These are phyloP conservation scores for Plodia interpunctella DNA, from an alignment of 1,140 invertebrate genomes.

Conservation along the genomic window DNA sequence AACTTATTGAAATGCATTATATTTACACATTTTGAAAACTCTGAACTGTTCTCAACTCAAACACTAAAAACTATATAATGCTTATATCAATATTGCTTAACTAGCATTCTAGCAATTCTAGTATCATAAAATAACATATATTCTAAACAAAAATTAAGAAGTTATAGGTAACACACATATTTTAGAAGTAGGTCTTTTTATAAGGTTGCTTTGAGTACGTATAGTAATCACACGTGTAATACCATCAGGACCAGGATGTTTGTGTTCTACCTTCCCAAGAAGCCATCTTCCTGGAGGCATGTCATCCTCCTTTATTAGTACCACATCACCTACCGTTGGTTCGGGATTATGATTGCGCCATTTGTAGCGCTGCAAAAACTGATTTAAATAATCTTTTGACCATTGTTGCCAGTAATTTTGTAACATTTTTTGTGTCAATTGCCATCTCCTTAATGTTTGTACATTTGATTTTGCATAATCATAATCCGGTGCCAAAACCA, in stretches of 20 bases:
- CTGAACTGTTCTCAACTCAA: too few relatives aligned
- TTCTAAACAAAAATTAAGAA: too few relatives aligned
- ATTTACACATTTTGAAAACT: too few relatives aligned
- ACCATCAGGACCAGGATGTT: constrained; percentile 6
- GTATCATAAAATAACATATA: too few relatives aligned
- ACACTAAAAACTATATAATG: too few relatives aligned
- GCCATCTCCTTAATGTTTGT: constrained; percentile 9
- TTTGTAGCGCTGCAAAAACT: constrained; percentile 8
- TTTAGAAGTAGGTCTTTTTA: too few relatives aligned
- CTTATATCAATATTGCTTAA: too few relatives aligned
- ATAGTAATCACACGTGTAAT: constrained; percentile 7
- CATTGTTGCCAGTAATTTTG: constrained; percentile 14
- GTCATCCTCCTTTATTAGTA: constrained; percentile 9
- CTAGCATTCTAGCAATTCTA: too few relatives aligned
- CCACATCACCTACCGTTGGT: constrained; percentile 7
- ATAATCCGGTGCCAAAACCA: constrained; percentile 9
- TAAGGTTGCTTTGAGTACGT: neutral
- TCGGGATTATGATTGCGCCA: neutral
- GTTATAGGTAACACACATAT: too few relatives aligned
- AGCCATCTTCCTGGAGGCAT: constrained; percentile 12
- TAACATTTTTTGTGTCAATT: constrained; percentile 12
- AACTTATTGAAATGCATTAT: too few relatives aligned
- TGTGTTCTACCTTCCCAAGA: neutral
- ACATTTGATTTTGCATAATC: constrained; percentile 13
- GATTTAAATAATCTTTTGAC: constrained; percentile 9